Base-by-base conservation (phyloP, 2,888 invertebrate species). In the Pteria penguin region DNA sequence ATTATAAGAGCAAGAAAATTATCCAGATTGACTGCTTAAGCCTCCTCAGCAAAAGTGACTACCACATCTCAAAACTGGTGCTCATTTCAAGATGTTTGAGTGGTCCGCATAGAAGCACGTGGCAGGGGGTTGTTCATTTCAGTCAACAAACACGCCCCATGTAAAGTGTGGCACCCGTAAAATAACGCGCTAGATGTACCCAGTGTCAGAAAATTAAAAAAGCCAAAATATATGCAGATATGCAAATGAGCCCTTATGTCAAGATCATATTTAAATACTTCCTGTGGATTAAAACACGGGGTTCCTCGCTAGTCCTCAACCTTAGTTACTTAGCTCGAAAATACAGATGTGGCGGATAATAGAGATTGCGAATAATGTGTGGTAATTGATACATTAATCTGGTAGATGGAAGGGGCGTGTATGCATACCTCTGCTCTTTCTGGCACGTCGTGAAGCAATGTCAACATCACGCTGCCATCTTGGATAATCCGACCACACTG, bases 401-500 rank as follows among this genome's bases (percentile, higher is more conserved):
- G 45, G 45, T 18, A 45, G n/a, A 45, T 8, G 45, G 45, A 14
- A 45, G 45, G 45, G 45, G 45, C 8, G 18, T 45, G 45, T 45
- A 45, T 18, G 8, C 45, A 45, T 14, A 18, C 8, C 8, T 8
- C 11, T 8, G 45, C 45, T 18, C 11, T 14, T 14, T 14, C 45
- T 65, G 65, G 45, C 65, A 36, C 65, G 33, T 45, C 26, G 24
- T 65, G 65, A 65, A 33, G 65, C 36, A 65, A 65, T 65, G 26
- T 65, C 65, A 65, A 65, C 36, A 65, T 22, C 45, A 45, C 65
- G 45, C 33, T 65, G 65, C 65, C 65, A 65, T n/a, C 27, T 26
- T 65, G 33, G 65, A 22, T 65, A 65, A 65, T 36, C 33, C 65
- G 45, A n/a, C 33, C 32, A 36, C 32, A 24, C 65, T 22, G 65